Conservation (phyloP, 2,888 invertebrate species). For the Conops quadrifasciatus region DNA sequence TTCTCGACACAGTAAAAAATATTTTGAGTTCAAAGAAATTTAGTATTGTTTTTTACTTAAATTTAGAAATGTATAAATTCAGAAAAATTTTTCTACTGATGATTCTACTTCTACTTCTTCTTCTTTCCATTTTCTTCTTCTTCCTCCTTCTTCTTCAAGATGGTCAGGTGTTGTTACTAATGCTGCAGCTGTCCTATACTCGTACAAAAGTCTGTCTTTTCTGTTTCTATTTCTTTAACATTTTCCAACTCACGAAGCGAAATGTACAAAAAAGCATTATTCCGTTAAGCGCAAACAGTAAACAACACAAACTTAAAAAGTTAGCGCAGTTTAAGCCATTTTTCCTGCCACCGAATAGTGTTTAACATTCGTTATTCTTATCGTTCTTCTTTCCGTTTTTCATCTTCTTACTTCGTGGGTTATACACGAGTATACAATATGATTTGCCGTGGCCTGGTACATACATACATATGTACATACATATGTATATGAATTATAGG, state of each 20-base stretch:
- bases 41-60: too few relatives aligned
- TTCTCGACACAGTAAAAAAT: too few relatives aligned
- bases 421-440: too few relatives aligned
- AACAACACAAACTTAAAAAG: constrained; percentile 32
- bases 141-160: not conserved
- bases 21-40: too few relatives aligned
- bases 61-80: not conserved
- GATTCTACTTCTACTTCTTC: not conserved
- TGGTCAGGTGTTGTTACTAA: not conserved
- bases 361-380: not conserved
- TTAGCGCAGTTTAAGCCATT: constrained; percentile 13
- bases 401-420: too few relatives aligned
- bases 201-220: too few relatives aligned
- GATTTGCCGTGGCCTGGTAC: too few relatives aligned
- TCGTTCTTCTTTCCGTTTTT: too few relatives aligned
- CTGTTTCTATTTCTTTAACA: not conserved
- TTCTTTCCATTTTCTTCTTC: not conserved
- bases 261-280: constrained; percentile 37
- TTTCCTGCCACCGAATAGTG: not conserved
- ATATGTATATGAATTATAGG: too few relatives aligned
- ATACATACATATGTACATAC: too few relatives aligned
- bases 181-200: not conserved
- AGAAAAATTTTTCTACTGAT: not conserved
- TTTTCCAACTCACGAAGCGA: constrained; percentile 7
- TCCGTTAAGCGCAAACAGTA: constrained; percentile 22